A percentile compares a stretch with the other conserved stretches of the same genome.
phyloP scores from a whole-genome alignment of 2,113 vertebrate genomes.

The Strix uralensis region DNA sequence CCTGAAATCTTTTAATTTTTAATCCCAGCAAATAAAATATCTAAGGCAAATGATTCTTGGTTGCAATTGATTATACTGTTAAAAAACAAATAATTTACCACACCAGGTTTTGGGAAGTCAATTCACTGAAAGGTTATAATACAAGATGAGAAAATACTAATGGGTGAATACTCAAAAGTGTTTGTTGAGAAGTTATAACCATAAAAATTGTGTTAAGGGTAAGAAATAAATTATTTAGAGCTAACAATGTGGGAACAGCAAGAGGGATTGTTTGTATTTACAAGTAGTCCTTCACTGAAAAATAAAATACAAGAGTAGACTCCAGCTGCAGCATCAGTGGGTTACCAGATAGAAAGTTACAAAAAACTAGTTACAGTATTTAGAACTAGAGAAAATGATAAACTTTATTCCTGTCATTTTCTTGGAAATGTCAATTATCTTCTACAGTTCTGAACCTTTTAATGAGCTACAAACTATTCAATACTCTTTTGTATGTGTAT shows the following conservation, averaged over 20 bases:
- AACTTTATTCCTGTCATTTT: conserved; percentile 42
- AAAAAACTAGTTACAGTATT: background rate
- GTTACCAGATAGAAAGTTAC: background rate
- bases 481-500: background rate
- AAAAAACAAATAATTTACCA: background rate
- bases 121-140: background rate
- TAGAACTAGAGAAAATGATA: conserved; percentile 1
- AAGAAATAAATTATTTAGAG: background rate
- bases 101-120: background rate
- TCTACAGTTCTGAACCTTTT: conserved; percentile 20
- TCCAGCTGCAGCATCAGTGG: background rate
- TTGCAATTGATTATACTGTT: background rate
- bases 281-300: conserved; percentile 13
- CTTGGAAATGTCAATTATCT: conserved; percentile 29
- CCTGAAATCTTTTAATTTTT: background rate
- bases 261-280: background rate
- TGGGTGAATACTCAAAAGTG: background rate
- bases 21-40: background rate
- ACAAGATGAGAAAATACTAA: background rate
- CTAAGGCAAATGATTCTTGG: background rate
- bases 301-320: background rate
- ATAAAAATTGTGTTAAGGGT: background rate
- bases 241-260: background rate
- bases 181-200: background rate
- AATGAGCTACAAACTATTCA: conserved; percentile 40